Evolutionary conservation across 1,140 invertebrate species (phyloP).

Genomic region (Dreissena polymorpha): DNA sequence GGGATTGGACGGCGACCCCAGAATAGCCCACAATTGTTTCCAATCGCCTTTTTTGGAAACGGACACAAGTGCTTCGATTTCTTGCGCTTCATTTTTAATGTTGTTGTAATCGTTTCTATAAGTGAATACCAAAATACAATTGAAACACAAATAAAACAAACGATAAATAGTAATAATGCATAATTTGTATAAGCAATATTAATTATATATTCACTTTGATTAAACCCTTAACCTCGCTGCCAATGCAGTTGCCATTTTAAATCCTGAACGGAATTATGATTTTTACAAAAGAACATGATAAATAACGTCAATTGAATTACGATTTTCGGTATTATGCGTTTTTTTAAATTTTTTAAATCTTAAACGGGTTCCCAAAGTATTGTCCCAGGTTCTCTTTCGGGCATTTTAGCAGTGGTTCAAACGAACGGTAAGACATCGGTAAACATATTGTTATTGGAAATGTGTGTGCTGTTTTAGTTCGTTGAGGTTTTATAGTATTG

Average conservation of each 20-base stretch:
- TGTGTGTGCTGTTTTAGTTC: too few relatives aligned
- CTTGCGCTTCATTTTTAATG: conserved; percentile 21
- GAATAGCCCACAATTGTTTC: conserved; percentile 21
- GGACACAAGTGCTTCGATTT: background rate
- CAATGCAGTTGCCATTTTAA: background rate
- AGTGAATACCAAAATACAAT: background rate
- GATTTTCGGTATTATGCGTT: too few relatives aligned
- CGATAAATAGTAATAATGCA: background rate
- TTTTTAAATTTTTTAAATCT: too few relatives aligned
- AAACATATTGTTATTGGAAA: too few relatives aligned
- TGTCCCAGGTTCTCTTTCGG: too few relatives aligned
- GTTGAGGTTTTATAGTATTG: too few relatives aligned
- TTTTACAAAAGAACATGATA: background rate
- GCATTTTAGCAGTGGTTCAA: too few relatives aligned
- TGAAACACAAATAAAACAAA: background rate
- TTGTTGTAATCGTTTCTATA: conserved; percentile 12
- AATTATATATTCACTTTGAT: background rate
- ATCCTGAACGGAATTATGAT: background rate
- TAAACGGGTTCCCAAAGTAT: too few relatives aligned
- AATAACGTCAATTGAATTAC: too few relatives aligned
- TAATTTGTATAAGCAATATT: background rate
- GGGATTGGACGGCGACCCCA: conserved; percentile 13
- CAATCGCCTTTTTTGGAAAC: conserved; percentile 20
- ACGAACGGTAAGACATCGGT: too few relatives aligned
- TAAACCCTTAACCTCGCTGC: background rate